Conservation (phyloP, 2,113 vertebrate genomes). For the Mixornis gularis region DNA sequence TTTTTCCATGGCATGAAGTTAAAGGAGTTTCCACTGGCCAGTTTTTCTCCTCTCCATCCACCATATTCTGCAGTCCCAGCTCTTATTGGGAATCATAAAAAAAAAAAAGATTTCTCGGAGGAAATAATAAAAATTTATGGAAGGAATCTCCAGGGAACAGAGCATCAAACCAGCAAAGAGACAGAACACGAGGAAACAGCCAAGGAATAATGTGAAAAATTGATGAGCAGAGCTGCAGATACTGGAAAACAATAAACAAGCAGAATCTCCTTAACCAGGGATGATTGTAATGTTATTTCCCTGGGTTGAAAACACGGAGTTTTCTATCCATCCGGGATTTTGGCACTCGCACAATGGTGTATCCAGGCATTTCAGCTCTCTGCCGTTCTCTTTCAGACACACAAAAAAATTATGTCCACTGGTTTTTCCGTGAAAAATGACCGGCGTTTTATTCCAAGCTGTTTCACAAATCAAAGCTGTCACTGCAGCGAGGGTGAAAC, state of each 20-base stretch:
- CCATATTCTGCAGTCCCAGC: rapidly evolving
- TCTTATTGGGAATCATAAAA: background rate
- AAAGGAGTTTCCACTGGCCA: slow-evolving; percentile 66
- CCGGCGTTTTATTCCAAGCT: background rate
- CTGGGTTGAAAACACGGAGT: background rate
- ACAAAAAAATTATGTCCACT: background rate
- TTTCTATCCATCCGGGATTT: background rate
- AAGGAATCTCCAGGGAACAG: background rate
- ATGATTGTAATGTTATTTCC: background rate
- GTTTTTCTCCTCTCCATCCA: background rate
- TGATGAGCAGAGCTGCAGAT: slow-evolving; percentile 15
- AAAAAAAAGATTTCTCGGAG: background rate
- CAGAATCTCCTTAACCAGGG: background rate
- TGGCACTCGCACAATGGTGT: background rate
- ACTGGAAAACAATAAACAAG: slow-evolving; percentile 2
- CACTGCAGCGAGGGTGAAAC: background rate
- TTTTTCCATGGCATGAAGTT: slow-evolving; percentile 66
- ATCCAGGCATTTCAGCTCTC: background rate
- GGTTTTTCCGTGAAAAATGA: background rate
- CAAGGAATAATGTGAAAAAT: slow-evolving; percentile 4
- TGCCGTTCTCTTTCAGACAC: background rate
- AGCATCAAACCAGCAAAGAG: background rate
- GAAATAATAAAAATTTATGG: slow-evolving; percentile 14
- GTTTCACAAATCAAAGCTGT: slow-evolving; percentile 16
- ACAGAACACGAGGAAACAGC: background rate